A percentile compares a stretch with the other conserved stretches of the same genome.
phyloP scores from a whole-genome alignment of 2,113 vertebrate species.

The Candoia aspera region DNA sequence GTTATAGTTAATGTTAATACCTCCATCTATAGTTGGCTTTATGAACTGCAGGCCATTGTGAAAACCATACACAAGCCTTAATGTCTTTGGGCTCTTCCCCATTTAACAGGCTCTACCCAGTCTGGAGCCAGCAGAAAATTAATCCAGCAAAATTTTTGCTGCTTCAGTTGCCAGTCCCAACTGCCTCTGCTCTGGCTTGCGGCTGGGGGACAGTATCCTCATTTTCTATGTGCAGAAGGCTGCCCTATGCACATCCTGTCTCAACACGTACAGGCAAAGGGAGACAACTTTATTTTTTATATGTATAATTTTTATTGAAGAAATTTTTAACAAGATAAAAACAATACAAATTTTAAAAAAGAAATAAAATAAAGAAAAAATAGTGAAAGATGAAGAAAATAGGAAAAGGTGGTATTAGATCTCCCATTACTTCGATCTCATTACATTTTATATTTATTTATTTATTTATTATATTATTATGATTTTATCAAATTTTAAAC shows the following conservation, averaged over 20 bases:
- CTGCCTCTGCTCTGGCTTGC: neutral
- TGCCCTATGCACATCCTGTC: neutral
- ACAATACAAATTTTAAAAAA: neutral
- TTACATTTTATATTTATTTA: too few relatives aligned
- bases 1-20: constrained; percentile 40
- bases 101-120: neutral
- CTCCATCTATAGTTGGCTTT: constrained; percentile 52
- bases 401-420: too few relatives aligned
- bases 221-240: neutral
- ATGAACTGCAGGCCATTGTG: constrained; percentile 11
- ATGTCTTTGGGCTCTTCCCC: neutral
- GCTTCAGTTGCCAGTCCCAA: neutral
- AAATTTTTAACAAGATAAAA: neutral
- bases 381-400: neutral
- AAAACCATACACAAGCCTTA: neutral
- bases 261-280: neutral
- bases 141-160: neutral
- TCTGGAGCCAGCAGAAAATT: neutral
- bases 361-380: neutral
- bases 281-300: neutral
- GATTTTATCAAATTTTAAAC: too few relatives aligned
- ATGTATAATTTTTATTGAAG: neutral
- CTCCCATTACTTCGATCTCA: too few relatives aligned
- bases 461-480: too few relatives aligned
- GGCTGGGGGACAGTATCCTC: neutral